Conservation (phyloP, 2,113 vertebrate genomes). For the Microtus montanus region DNA sequence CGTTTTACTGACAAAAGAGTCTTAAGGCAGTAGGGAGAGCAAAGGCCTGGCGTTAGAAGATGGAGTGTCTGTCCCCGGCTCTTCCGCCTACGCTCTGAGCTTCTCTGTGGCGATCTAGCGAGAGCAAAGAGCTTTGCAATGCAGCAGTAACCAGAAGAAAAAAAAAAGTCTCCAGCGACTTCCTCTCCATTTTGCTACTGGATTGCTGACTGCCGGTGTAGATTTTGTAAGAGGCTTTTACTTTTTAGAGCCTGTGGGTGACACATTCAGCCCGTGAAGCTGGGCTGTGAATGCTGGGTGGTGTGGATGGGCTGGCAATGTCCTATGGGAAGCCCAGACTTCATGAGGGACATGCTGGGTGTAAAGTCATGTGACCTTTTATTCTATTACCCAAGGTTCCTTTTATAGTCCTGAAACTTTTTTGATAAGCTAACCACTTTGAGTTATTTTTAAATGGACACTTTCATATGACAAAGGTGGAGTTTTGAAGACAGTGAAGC, state of each 20-base stretch:
- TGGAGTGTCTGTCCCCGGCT: not conserved
- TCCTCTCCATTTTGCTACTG: not conserved
- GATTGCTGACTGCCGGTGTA: not conserved
- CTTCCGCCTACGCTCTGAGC: not conserved
- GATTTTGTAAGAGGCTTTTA: slow-evolving; percentile 49
- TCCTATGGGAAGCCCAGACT: not conserved
- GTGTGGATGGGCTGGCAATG: not conserved
- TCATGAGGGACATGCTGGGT: not conserved
- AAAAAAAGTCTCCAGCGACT: not conserved
- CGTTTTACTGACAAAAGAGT: slow-evolving; percentile 35
- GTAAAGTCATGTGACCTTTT: slow-evolving; percentile 40
- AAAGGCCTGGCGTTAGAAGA: not conserved
- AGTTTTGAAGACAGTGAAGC: slow-evolving; percentile 11
- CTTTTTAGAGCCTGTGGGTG: slow-evolving; percentile 23
- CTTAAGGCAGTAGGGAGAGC: not conserved
- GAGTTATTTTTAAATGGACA: slow-evolving; percentile 17
- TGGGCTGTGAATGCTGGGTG: not conserved
- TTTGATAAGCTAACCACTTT: slow-evolving; percentile 19
- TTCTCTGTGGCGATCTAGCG: not conserved
- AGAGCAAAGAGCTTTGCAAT: slow-evolving; percentile 26
- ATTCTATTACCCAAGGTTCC: slow-evolving; percentile 3
- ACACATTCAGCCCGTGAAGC: not conserved
- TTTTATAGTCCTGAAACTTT: slow-evolving; percentile 30
- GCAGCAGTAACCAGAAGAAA: slow-evolving; percentile 1
- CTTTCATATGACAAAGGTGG: not conserved